phyloP scores from a whole-genome alignment of 2,888 invertebrate species.

The Tiphia femorata region DNA sequence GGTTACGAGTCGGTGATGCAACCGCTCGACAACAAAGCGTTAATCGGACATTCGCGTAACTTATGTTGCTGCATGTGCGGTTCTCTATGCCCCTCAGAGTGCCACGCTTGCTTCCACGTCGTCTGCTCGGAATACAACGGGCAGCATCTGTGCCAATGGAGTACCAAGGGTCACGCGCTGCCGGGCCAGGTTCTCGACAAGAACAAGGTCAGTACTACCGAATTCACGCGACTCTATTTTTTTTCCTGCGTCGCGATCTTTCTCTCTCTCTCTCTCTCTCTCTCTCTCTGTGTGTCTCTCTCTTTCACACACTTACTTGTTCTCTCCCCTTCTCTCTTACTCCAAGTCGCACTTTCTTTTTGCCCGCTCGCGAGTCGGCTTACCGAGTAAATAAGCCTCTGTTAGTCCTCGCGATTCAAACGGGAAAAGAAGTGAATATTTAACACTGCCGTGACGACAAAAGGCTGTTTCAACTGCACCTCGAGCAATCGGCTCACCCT shows the following conservation, averaged over 20 bases:
- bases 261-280: background rate
- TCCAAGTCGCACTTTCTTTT: no score
- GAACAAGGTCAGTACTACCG: slow-evolving; percentile 58
- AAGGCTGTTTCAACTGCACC: no score
- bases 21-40: slow-evolving; percentile 10
- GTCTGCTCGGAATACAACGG: slow-evolving; percentile 69
- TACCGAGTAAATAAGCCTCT: no score
- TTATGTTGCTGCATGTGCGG: slow-evolving; percentile 75
- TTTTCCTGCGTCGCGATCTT: background rate
- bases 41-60: slow-evolving; percentile 29
- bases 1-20: slow-evolving; percentile 18
- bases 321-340: background rate
- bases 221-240: background rate
- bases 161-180: slow-evolving; percentile 62
- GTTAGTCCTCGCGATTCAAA: no score
- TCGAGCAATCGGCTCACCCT: no score
- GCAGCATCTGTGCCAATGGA: slow-evolving; percentile 66
- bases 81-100: slow-evolving; percentile 75
- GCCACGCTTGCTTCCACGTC: slow-evolving; percentile 76
- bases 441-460: no score
- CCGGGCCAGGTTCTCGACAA: slow-evolving; percentile 62
- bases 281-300: background rate
- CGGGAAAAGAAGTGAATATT: no score
- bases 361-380: no score
- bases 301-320: background rate